Percentiles rank a stretch among this genome's conserved stretches.
phyloP scores from a whole-genome alignment of 2,888 invertebrate species.

The Bhutanitis thaidina region DNA sequence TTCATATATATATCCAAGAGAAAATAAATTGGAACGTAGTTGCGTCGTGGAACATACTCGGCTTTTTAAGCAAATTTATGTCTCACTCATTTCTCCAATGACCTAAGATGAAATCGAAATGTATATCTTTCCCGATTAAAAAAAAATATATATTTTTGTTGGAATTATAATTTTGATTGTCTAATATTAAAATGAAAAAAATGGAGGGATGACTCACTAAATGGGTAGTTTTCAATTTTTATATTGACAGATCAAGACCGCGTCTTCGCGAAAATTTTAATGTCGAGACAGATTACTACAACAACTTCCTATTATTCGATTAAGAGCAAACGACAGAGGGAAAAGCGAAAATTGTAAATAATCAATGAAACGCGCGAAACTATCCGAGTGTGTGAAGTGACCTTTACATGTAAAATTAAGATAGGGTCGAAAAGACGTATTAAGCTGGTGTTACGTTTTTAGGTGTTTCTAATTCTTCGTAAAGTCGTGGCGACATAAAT shows the following conservation, averaged over 20 bases:
- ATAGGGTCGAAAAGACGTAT: not conserved
- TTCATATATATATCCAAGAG: too few species aligned
- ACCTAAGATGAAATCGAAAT: slow-evolving; percentile 2
- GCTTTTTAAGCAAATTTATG: not conserved
- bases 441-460: not conserved
- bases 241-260: not conserved
- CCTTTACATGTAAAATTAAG: not conserved
- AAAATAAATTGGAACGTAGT: too few species aligned
- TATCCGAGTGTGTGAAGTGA: not conserved
- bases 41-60: not conserved
- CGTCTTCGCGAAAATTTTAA: too few species aligned
- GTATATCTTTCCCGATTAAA: not conserved
- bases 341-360: too few species aligned
- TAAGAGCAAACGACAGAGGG: too few species aligned
- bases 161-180: not conserved
- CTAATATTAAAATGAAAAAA: not conserved
- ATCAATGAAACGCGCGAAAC: too few species aligned
- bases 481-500: not conserved
- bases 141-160: not conserved
- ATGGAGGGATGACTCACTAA: not conserved
- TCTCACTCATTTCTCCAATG: slow-evolving; percentile 1
- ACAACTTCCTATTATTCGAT: too few species aligned
- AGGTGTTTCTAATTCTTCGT: not conserved
- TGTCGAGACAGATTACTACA: too few species aligned
- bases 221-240: not conserved